Conservation (phyloP, 2,888 invertebrate species). For the Oasisia sp. region DNA sequence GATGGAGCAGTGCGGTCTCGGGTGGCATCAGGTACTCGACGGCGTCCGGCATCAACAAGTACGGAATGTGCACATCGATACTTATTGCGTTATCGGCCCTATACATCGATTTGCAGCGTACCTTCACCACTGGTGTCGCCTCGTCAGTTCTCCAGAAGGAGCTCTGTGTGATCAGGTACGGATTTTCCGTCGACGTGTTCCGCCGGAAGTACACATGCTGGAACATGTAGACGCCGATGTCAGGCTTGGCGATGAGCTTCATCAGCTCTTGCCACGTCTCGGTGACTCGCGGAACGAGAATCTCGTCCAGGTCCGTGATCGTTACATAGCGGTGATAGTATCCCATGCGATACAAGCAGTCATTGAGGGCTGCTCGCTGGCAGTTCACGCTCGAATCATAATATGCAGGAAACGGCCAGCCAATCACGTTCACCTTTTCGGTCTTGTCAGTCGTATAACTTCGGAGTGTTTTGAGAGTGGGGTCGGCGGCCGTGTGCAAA, state of each 20-base stretch:
- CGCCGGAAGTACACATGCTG: conserved; percentile 40
- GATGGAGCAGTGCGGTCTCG: conserved; percentile 37
- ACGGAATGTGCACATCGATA: conserved; percentile 38
- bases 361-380: conserved; percentile 38
- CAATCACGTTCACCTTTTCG: conserved; percentile 29
- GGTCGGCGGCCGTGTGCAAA: conserved; percentile 20
- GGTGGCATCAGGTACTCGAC: conserved; percentile 36
- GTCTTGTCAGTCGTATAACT: conserved; percentile 19
- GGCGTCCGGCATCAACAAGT: conserved; percentile 30
- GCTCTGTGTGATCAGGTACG: conserved; percentile 35
- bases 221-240: conserved; percentile 37
- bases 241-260: conserved; percentile 29
- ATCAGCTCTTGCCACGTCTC: conserved; percentile 33
- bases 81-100: conserved; percentile 28
- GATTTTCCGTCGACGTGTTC: conserved; percentile 27
- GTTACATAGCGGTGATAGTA: conserved; percentile 33
- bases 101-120: conserved; percentile 42
- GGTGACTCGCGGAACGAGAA: conserved; percentile 33
- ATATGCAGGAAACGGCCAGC: conserved; percentile 32
- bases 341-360: conserved; percentile 38
- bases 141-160: conserved; percentile 37
- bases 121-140: conserved; percentile 37
- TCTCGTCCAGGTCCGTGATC: conserved; percentile 39
- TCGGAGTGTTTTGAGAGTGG: conserved; percentile 24
- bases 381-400: conserved; percentile 22